Percentiles rank a stretch among this genome's conserved stretches.
Conservation (phyloP, 2,113 vertebrate genomes). For the Stomatorhinus ivindoensis region DNA sequence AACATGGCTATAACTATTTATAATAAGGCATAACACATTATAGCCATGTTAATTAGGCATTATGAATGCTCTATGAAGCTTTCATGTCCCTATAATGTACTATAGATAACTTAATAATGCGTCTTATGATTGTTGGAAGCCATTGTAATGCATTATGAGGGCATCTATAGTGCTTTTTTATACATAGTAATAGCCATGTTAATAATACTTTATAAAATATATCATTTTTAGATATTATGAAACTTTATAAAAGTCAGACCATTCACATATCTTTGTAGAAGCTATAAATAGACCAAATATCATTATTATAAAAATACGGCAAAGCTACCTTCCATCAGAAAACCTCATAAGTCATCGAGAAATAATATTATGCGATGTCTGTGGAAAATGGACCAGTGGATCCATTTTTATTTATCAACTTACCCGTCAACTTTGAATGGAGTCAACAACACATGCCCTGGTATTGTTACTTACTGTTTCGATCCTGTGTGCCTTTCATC, state of each 20-base stretch:
- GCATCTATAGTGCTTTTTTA: not conserved
- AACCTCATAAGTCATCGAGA: not conserved
- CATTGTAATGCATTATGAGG: not conserved
- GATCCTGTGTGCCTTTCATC: constrained; percentile 62
- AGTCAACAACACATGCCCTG: not conserved
- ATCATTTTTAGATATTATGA: not conserved
- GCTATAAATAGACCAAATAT: not conserved
- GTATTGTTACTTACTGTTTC: constrained; percentile 54
- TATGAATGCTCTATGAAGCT: no score
- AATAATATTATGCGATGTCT: not conserved
- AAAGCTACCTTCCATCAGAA: not conserved
- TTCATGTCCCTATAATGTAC: no score
- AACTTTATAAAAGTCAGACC: not conserved
- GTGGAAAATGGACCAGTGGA: not conserved
- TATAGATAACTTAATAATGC: not conserved
- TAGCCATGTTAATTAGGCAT: no score
- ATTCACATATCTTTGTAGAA: not conserved
- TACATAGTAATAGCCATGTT: not conserved
- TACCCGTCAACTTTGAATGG: not conserved
- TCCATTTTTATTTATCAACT: not conserved
- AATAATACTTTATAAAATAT: not conserved
- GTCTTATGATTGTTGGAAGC: not conserved
- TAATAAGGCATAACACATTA: no score
- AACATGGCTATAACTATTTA: no score
- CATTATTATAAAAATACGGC: not conserved